Evolutionary conservation across 2,113 vertebrate genomes (phyloP), one percentile per base, ranked within the genome.

Genomic region (Rhipidura dahli): DNA sequence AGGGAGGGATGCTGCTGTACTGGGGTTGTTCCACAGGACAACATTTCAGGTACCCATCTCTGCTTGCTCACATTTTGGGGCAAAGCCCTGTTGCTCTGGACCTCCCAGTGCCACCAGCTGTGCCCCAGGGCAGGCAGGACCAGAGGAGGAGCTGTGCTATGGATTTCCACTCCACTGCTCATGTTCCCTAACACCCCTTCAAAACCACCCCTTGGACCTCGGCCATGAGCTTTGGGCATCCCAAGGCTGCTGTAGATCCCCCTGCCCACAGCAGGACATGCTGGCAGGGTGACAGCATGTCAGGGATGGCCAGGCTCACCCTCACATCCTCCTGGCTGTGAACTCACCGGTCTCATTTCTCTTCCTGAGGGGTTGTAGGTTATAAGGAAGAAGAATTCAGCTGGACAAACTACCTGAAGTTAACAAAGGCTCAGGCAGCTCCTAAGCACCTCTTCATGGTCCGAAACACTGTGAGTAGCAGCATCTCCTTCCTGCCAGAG

Each of bases 351-450:
- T 95, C 51, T 94, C 54, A 6, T 94, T 93, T 94, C 39, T 86
- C 37, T 94, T 95, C 60, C 81, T 83, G 97, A 97, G 97, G 97
- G 93, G 97, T 96, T 98, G 85, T 97, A 99, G 99, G 99, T 93
- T 99, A 98, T 97, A 99, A 99, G 97, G 99, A 99, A 87, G 99
- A 99, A 60, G 99, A 99, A 97, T 99, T 99, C 97, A 99, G 98
- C 94, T 99, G 99, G 99, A 97, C 98, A 91, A 99, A 98, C 98
- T 99, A 99, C 93, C 97, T 99, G 96, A 99, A 98, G 95, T 97
- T 99, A 97, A 99, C 98, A 57, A 99, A 99, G 98, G 98, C 99
- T 97, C 99, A 99, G 97, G 98, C 98, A 77, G 99, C 99, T 96
- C 98, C 99, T 70, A 98, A 99, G 97, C 99, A 99, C 73, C 97